A percentile compares a stretch with the other conserved stretches of the same genome.
Evolutionary conservation across 2,888 invertebrate genomes (phyloP).

Genomic region (Nowickia ferox): DNA sequence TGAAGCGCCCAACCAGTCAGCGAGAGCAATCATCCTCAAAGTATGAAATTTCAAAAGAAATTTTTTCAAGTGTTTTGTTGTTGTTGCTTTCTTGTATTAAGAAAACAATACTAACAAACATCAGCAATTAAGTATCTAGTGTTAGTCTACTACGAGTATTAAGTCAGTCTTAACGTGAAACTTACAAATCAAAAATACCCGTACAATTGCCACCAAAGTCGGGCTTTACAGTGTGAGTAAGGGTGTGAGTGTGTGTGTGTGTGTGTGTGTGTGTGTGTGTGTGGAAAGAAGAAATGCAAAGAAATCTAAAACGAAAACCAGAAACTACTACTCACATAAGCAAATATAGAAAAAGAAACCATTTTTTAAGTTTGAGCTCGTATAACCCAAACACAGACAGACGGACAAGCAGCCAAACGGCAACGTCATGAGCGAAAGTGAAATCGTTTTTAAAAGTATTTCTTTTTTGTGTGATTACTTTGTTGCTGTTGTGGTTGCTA

Average conservation of each 20-base stretch:
- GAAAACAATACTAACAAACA: conserved; percentile 19
- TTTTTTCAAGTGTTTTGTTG: conserved; percentile 40
- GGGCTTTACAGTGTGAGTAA: not conserved
- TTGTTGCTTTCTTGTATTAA: not conserved
- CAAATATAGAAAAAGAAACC: conserved; percentile 66
- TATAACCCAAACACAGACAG: conserved; percentile 39
- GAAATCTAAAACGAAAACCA: conserved; percentile 69
- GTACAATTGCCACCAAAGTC: conserved; percentile 29
- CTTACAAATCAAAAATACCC: conserved; percentile 23
- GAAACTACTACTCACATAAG: conserved; percentile 44
- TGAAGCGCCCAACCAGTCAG: conserved; percentile 10
- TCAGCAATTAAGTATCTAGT: conserved; percentile 17
- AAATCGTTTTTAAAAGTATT: conserved; percentile 77
- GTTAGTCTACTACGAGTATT: conserved; percentile 6
- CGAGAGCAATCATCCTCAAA: conserved; percentile 53
- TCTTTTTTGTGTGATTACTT: conserved; percentile 28
- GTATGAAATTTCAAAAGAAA: conserved; percentile 61
- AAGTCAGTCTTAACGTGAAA: conserved; percentile 33
- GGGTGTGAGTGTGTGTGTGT: not conserved
- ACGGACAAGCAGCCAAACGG: conserved; percentile 17
- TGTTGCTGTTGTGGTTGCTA: conserved; percentile 62
- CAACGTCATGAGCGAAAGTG: conserved; percentile 82
- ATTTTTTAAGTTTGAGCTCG: conserved; percentile 48
- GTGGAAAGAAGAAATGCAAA: conserved; percentile 65
- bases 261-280: conserved; percentile 26